Evolutionary conservation across 1,140 invertebrate species (phyloP), one percentile per base, ranked within the genome.

Genomic region (Atta cephalotes): DNA sequence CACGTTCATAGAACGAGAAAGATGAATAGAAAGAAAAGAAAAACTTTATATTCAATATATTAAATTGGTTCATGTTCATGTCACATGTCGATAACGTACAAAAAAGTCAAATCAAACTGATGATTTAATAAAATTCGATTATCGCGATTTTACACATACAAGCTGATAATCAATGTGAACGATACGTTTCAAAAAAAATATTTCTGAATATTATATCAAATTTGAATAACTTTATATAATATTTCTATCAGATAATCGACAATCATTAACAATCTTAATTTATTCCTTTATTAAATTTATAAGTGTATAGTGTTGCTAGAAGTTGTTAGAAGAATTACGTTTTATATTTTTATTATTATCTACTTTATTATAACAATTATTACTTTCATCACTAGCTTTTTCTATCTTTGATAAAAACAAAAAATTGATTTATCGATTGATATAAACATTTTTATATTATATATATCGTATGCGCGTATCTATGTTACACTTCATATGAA

Each of bases 1-100:
- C 51, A 72, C 72, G 79, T 80, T 56, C 25, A n/a, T 70, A 72
- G 45, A 56, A 87, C 51, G 85, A 77, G 74, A 80, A 88, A 88
- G 71, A 81, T 87, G 65, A 87, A 65, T 71, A 60, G 63, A 82
- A 89, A 88, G 77, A 88, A 88, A 78, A 28, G 65, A 72, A 71
- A 62, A 71, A 56, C 56, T 84, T 87, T 77, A 87, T 51, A 87
- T 85, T 87, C 21, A 58, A 66, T 45, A 45, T 39, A n/a, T 86
- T 62, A 62, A 86, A 60, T 86, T 39, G 53, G 25, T 49, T 53
- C 25, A 56, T 86, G 25, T 72, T 21, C 14, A 39, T 31, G 18
- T 16, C 2, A 53, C 51, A 45, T 21, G 56, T 14, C 21, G n/a
- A 18, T 86, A 51, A 71, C 56, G 65, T 63, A 79, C 49, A 81